Evolutionary conservation across 2,797 vertebrate genomes (phyloP).

Genomic region (Pseudomugil gertrudae): DNA sequence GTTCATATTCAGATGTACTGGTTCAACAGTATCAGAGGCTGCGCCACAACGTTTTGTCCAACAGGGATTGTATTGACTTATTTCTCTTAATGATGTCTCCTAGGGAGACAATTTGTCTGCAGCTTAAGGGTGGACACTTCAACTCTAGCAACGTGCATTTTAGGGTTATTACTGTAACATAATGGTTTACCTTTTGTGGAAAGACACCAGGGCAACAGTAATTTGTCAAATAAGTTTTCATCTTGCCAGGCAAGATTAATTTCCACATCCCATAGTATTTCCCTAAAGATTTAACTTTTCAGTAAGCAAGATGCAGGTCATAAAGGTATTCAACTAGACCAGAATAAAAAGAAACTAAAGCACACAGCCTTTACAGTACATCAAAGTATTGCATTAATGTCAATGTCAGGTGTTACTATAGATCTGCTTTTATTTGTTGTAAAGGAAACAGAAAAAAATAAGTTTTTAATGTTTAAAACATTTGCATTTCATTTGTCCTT

Average conservation of each 20-base stretch:
- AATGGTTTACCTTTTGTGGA: constrained; percentile 74
- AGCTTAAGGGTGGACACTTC: constrained; percentile 72
- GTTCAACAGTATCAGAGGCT: constrained; percentile 51
- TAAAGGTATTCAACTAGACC: constrained; percentile 69
- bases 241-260: constrained; percentile 81
- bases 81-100: constrained; percentile 80
- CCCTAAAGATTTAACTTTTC: constrained; percentile 79
- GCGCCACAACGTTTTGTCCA: constrained; percentile 61
- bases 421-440: constrained; percentile 27
- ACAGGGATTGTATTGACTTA: constrained; percentile 79
- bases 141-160: constrained; percentile 60
- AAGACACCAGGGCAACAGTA: constrained; percentile 76
- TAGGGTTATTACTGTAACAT: constrained; percentile 81
- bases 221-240: constrained; percentile 84
- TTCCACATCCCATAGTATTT: constrained; percentile 79
- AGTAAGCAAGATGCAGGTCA: constrained; percentile 76
- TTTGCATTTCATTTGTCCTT: constrained; percentile 21
- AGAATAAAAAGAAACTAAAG: constrained; percentile 19
- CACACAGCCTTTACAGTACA: constrained; percentile 1
- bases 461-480: constrained; percentile 33
- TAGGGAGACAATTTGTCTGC: constrained; percentile 70
- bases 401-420: constrained; percentile 17
- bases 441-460: constrained; percentile 35
- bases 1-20: constrained; percentile 65
- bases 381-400: not conserved